phyloP scores from a whole-genome alignment of 2,797 vertebrate genomes.

The Merluccius polli region DNA sequence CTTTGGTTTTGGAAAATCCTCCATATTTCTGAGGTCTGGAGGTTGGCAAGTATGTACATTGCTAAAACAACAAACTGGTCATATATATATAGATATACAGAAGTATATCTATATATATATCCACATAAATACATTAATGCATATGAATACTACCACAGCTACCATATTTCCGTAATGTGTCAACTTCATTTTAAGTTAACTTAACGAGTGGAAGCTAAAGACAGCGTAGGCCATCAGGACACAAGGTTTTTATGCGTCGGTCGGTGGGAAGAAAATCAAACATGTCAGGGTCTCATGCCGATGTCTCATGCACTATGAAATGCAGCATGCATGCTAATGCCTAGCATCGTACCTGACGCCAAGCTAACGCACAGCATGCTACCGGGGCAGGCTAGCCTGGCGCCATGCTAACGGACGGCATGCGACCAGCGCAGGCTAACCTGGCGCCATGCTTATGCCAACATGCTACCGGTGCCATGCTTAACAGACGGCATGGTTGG shows the following conservation, averaged over 20 bases:
- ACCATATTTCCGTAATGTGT: constrained; percentile 5
- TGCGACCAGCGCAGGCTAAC: not conserved
- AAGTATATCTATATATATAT: not conserved
- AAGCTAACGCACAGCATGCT: not conserved
- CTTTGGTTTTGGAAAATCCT: constrained; percentile 4
- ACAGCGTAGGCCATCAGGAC: constrained; percentile 20
- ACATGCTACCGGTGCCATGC: not conserved
- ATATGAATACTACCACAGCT: constrained; percentile 1
- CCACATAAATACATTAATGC: not conserved
- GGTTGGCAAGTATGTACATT: constrained; percentile 1
- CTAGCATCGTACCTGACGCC: not conserved
- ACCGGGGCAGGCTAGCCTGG: not conserved
- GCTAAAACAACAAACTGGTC: not conserved
- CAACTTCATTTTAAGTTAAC: constrained; percentile 5
- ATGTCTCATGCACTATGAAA: constrained; percentile 44
- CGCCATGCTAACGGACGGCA: not conserved
- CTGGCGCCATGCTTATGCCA: not conserved
- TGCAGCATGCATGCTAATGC: constrained; percentile 14
- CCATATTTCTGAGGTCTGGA: not conserved
- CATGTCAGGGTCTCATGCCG: constrained; percentile 26
- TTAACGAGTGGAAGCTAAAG: constrained; percentile 16
- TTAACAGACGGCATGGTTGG: constrained; percentile 28
- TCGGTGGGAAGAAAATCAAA: constrained; percentile 4
- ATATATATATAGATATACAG: not conserved
- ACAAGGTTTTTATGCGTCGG: constrained; percentile 14